phyloP scores from a whole-genome alignment of 2,888 invertebrate species.

The Cheilosia vernalis region DNA sequence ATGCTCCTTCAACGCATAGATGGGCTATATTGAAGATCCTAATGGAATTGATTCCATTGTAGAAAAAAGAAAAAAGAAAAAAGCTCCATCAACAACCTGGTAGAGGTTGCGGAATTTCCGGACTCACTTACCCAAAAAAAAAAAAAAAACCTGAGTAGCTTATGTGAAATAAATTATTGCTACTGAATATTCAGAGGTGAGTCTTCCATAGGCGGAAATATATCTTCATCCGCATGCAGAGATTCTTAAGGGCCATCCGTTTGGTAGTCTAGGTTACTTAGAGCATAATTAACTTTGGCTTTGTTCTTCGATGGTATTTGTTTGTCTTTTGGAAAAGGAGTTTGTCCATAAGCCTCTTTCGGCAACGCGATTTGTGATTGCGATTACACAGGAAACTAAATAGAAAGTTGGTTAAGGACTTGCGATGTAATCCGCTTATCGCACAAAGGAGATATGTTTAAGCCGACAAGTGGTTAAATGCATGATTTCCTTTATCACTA shows the following conservation, averaged over 20 bases:
- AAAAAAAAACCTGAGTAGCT: conserved; percentile 1
- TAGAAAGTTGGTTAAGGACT: conserved; percentile 7
- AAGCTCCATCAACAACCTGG: neutral
- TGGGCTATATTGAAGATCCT: neutral
- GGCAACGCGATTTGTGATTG: conserved; percentile 46
- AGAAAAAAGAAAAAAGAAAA: neutral
- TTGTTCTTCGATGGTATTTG: too few relatives aligned
- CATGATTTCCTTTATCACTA: too few relatives aligned
- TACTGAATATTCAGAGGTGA: conserved; percentile 15
- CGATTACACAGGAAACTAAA: conserved; percentile 1
- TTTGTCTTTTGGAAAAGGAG: neutral
- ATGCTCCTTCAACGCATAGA: neutral
- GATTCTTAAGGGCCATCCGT: neutral
- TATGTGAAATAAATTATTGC: conserved; percentile 7
- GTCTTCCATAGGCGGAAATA: neutral
- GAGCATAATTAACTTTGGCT: too few relatives aligned
- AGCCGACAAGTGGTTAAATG: too few relatives aligned
- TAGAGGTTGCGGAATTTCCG: conserved; percentile 18
- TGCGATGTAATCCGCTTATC: conserved; percentile 17
- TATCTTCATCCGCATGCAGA: conserved; percentile 23
- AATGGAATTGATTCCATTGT: conserved; percentile 23
- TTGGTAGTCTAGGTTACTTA: too few relatives aligned
- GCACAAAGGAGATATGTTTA: conserved; percentile 3
- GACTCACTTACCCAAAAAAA: conserved; percentile 20
- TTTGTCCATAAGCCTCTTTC: neutral